Evolutionary conservation across 2,888 invertebrate genomes (phyloP).

Genomic region (Drepana falcataria): DNA sequence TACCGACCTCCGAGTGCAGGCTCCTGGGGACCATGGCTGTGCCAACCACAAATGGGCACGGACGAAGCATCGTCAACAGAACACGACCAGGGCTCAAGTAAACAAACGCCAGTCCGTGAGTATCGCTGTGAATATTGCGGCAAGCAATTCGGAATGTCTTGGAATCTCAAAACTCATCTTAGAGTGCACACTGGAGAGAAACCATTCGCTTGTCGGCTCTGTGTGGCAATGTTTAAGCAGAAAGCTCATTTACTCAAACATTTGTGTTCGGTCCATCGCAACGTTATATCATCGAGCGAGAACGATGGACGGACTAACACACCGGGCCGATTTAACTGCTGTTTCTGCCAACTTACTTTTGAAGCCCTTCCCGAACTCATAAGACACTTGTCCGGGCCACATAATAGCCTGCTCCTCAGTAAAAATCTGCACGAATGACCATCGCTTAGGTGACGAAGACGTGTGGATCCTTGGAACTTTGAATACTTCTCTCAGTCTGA

Average conservation of each 20-base stretch:
- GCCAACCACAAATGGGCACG: conserved; percentile 81
- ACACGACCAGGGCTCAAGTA: conserved; percentile 76
- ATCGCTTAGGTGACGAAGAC: conserved; percentile 52
- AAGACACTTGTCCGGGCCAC: conserved; percentile 91
- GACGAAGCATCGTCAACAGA: conserved; percentile 66
- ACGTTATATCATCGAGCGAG: conserved; percentile 91
- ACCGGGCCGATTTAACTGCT: conserved; percentile 87
- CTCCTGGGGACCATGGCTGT: conserved; percentile 83
- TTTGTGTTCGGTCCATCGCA: conserved; percentile 92
- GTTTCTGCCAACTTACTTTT: conserved; percentile 91
- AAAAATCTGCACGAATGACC: conserved; percentile 90
- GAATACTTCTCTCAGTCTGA: conserved; percentile 61
- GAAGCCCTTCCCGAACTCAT: conserved; percentile 92
- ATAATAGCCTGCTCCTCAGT: conserved; percentile 91
- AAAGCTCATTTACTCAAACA: conserved; percentile 93
- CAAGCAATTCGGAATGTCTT: conserved; percentile 95
- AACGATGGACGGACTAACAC: conserved; percentile 82
- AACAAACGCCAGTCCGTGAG: conserved; percentile 85
- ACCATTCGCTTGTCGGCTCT: conserved; percentile 92
- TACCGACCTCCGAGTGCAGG: conserved; percentile 86
- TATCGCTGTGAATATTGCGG: conserved; percentile 94
- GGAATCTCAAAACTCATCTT: conserved; percentile 93
- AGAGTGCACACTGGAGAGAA: conserved; percentile 93
- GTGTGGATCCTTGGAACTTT: conserved; percentile 62
- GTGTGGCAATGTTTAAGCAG: conserved; percentile 95